These are phyloP conservation scores for Helleia helle DNA, from an alignment of 2,888 invertebrate genomes.

Conservation along the genomic window DNA sequence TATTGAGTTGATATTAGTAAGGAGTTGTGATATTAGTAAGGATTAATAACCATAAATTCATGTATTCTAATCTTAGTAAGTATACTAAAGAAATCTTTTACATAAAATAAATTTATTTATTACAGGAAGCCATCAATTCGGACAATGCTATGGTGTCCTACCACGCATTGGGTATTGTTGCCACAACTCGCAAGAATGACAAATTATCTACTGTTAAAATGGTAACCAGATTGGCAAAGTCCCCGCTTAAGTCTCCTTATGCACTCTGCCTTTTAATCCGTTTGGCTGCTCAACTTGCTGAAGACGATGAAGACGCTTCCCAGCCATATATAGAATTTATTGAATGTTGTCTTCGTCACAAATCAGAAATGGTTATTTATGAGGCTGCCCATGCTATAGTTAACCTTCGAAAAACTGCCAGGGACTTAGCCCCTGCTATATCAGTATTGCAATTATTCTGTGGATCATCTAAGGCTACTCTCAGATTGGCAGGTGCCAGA, in stretches of 20 bases:
- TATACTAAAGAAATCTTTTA: neutral
- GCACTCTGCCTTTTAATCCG: conserved; percentile 96
- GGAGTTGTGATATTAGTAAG: no score
- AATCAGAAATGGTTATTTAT: conserved; percentile 99
- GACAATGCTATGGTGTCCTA: conserved; percentile 93
- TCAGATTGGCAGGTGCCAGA: conserved; percentile 97
- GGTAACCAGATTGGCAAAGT: conserved; percentile 89
- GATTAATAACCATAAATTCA: neutral
- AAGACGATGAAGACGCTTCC: conserved; percentile 85
- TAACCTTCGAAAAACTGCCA: conserved; percentile 86
- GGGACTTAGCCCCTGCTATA: conserved; percentile 95
- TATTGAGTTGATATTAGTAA: no score
- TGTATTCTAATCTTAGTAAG: no score
- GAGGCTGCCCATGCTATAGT: conserved; percentile 99
- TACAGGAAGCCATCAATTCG: conserved; percentile 63
- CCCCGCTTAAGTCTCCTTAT: conserved; percentile 93
- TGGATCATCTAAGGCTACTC: conserved; percentile 95
- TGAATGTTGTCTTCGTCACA: conserved; percentile 94
- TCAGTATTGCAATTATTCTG: conserved; percentile 97
- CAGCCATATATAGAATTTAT: conserved; percentile 92
- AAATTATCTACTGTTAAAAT: conserved; percentile 97
- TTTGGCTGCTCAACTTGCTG: conserved; percentile 94
- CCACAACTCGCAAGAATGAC: conserved; percentile 94
- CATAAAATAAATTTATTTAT: conserved; percentile 14
- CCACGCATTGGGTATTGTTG: conserved; percentile 96